A percentile compares a stretch with the other conserved stretches of the same genome.
Conservation (phyloP, 1,140 invertebrate genomes). For the Eriosoma lanigerum region DNA sequence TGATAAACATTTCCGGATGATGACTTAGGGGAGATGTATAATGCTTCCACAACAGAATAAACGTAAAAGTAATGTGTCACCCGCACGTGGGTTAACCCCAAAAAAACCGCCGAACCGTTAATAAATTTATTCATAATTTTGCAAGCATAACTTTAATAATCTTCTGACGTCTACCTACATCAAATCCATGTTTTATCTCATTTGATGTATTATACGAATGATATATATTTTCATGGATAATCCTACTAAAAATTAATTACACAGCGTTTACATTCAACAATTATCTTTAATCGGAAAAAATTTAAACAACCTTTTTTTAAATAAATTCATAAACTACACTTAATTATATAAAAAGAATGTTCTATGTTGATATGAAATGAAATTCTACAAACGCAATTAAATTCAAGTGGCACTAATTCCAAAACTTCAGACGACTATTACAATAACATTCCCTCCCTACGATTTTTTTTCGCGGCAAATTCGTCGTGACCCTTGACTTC, state of each 20-base stretch:
- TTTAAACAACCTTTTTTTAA: too few relatives aligned
- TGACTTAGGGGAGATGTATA: neutral
- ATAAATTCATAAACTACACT: too few relatives aligned
- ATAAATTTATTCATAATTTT: neutral
- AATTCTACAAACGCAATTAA: slow-evolving; percentile 19
- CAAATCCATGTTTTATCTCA: too few relatives aligned
- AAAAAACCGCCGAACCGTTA: slow-evolving; percentile 16
- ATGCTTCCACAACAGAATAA: slow-evolving; percentile 7
- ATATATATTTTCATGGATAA: too few relatives aligned
- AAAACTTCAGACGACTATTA: neutral
- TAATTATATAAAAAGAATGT: too few relatives aligned
- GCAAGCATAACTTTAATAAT: neutral
- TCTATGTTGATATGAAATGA: too few relatives aligned
- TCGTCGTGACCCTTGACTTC: neutral
- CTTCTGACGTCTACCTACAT: too few relatives aligned
- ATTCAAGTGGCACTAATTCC: neutral
- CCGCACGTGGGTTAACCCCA: neutral
- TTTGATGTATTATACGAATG: too few relatives aligned
- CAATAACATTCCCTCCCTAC: slow-evolving; percentile 3
- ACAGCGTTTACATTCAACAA: too few relatives aligned
- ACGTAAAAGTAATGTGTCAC: slow-evolving; percentile 12
- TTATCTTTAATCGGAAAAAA: too few relatives aligned
- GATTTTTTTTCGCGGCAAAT: neutral
- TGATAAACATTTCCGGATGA: slow-evolving; percentile 39
- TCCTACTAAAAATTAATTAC: too few relatives aligned